Evolutionary conservation across 2,797 vertebrate species (phyloP), one percentile per base, ranked within the genome.

Genomic region (Tachyglossus aculeatus): DNA sequence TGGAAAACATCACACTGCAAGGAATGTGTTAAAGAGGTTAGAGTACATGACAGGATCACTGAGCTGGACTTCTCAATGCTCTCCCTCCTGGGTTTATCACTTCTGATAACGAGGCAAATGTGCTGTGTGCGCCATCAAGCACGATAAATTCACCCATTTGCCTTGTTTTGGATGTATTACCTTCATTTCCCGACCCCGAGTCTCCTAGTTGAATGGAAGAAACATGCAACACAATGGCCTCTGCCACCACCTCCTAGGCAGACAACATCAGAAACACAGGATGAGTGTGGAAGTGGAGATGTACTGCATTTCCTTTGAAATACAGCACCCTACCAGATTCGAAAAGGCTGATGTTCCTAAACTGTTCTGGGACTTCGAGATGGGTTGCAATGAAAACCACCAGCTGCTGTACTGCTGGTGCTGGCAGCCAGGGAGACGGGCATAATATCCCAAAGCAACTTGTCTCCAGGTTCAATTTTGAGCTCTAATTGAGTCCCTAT

Each of bases 401-500:
- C 70, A 67, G 75, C 45, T 64, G 75, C 45, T 64, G 54, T 39
- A 27, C 25, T 67, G 63, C 69, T 47, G 79, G 67, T 69, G 41
- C 64, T n/a, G n/a, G n/a, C 27, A 48, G 48, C 25, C 25, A 12
- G 60, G n/a, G n/a, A 64, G 54, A 38, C 45, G 65, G 69, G 47
- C 24, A 33, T 13, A 1, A 58, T 57, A 50, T 34, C 75, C 60
- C 61, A 51, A 83, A 79, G 38, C 31, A 29, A 50, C 63, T 34
- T 67, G 56, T 70, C 53, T 75, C 57, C 34, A 65, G 67, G 41
- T 65, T 47, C 65, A 65, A 59, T 45, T 65, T 36, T 77, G 70
- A 83, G 53, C 67, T 32, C 45, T 79, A 72, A 77, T 58, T 64
- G 75, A 27, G 53, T 44, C 50, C 40, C 71, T 78, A 58, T 2